phyloP scores from a whole-genome alignment of 2,888 invertebrate genomes.

The Dynastes grantii region DNA sequence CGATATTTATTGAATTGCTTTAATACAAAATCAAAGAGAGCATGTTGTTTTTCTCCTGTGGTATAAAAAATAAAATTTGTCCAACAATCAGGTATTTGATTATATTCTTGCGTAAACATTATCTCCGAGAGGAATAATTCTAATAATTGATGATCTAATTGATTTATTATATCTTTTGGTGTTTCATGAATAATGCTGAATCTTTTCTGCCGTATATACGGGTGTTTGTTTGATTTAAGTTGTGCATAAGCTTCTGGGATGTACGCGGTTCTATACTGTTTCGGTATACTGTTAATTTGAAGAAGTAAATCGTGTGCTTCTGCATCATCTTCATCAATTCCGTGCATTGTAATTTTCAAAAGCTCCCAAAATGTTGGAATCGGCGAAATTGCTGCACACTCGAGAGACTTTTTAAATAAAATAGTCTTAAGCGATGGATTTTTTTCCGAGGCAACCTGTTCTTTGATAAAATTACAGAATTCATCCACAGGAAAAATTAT shows the following conservation, averaged over 20 bases:
- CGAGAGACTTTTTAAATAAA: slow-evolving; percentile 35
- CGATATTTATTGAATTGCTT: background rate
- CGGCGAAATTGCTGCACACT: background rate
- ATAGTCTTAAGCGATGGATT: slow-evolving; percentile 28
- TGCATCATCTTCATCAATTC: slow-evolving; percentile 24
- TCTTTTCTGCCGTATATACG: background rate
- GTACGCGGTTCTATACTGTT: slow-evolving; percentile 1
- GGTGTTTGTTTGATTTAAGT: background rate
- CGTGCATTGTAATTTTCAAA: slow-evolving; percentile 19
- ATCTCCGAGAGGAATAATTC: slow-evolving; percentile 14
- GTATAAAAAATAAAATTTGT: slow-evolving; percentile 9
- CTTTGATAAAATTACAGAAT: slow-evolving; percentile 19
- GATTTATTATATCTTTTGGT: slow-evolving; percentile 1
- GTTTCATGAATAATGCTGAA: background rate
- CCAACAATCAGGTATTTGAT: background rate
- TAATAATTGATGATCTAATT: background rate
- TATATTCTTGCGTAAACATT: background rate
- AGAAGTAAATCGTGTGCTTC: slow-evolving; percentile 22
- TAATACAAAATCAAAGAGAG: slow-evolving; percentile 24
- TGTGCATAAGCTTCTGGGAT: slow-evolving; percentile 25
- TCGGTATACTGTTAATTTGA: slow-evolving; percentile 1
- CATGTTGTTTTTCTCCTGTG: background rate
- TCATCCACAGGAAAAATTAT: background rate
- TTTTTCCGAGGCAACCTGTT: slow-evolving; percentile 6
- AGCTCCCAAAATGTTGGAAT: slow-evolving; percentile 4